Evolutionary conservation across 2,888 invertebrate genomes (phyloP).

Genomic region (Agrochola macilenta): DNA sequence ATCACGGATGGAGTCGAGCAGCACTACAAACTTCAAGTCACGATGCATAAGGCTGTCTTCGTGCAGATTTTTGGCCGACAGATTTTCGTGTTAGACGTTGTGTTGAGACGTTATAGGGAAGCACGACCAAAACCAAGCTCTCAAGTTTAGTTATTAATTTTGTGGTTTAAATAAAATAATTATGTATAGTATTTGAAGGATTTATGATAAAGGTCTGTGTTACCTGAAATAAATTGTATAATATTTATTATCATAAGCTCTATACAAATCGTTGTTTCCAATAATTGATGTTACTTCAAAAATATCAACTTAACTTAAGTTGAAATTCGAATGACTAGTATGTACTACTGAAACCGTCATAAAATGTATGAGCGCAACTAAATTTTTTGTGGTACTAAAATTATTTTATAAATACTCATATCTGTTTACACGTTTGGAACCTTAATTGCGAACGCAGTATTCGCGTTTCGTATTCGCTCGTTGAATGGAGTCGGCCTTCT

Average conservation of each 20-base stretch:
- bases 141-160: no score
- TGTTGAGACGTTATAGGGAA: not conserved
- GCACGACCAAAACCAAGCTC: not conserved
- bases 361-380: not conserved
- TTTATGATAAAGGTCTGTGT: not conserved
- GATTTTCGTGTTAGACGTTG: no score
- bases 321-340: not conserved
- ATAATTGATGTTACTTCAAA: no score
- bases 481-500: slow-evolving; percentile 1
- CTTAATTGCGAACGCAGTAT: not conserved
- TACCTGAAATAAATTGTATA: not conserved
- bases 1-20: not conserved
- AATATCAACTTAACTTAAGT: not conserved
- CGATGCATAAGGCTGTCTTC: not conserved
- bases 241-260: no score
- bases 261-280: not conserved
- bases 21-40: no score
- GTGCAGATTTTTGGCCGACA: not conserved
- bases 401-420: not conserved
- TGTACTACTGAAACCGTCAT: not conserved
- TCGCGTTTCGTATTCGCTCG: not conserved
- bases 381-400: not conserved
- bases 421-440: not conserved
- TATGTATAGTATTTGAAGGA: not conserved
- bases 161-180: not conserved